Conservation (phyloP, 2,797 vertebrate genomes). For the Cyclura pinguis region DNA sequence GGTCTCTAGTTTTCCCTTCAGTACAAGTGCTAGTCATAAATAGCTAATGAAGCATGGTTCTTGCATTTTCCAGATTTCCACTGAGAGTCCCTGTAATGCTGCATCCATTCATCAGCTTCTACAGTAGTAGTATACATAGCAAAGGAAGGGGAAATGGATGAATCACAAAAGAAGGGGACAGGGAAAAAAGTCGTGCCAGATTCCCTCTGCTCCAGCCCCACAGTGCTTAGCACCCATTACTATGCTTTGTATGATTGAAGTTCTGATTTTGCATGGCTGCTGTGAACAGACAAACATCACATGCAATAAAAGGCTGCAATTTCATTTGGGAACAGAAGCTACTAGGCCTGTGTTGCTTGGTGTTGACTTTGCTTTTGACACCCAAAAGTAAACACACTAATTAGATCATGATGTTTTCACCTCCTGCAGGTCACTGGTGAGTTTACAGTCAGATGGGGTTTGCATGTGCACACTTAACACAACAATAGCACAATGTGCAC, state of each 20-base stretch:
- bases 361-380: slow-evolving; percentile 37
- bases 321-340: slow-evolving; percentile 19
- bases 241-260: background rate
- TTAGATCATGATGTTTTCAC: slow-evolving; percentile 22
- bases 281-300: background rate
- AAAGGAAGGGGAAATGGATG: background rate
- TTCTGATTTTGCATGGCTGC: background rate
- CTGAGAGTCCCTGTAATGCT: background rate
- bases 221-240: background rate
- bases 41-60: background rate
- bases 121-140: background rate
- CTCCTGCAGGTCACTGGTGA: background rate
- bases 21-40: background rate
- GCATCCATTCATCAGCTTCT: background rate
- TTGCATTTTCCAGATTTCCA: background rate
- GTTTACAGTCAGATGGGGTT: background rate
- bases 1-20: background rate
- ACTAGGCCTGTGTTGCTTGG: slow-evolving; percentile 9
- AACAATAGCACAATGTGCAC: background rate
- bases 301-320: background rate
- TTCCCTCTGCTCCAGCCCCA: background rate
- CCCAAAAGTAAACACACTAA: slow-evolving; percentile 40
- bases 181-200: background rate
- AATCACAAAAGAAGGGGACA: background rate
- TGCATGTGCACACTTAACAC: background rate